Percentiles rank a stretch among this genome's conserved stretches.
phyloP scores from a whole-genome alignment of 1,140 invertebrate species.

The Caenorhabditis tropicalis region DNA sequence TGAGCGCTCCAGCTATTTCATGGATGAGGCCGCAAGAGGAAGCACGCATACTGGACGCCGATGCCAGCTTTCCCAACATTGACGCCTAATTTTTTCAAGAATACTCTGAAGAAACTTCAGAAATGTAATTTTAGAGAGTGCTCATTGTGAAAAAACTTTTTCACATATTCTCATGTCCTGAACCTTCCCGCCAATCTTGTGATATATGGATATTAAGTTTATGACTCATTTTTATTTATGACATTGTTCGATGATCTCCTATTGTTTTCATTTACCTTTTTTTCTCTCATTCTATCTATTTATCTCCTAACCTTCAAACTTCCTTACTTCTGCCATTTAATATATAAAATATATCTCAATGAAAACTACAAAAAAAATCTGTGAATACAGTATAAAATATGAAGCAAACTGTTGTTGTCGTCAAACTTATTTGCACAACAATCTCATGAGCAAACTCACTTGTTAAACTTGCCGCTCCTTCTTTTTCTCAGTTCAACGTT shows the following conservation, averaged over 20 bases:
- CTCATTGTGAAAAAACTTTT: neutral
- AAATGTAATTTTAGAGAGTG: neutral
- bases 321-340: too few relatives aligned
- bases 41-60: conserved; percentile 19
- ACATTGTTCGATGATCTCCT: neutral
- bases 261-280: neutral
- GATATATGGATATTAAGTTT: conserved; percentile 4
- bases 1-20: conserved; percentile 44
- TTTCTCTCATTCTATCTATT: neutral
- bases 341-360: too few relatives aligned
- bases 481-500: neutral
- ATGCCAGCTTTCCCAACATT: conserved; percentile 3
- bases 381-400: neutral
- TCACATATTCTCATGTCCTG: neutral
- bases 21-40: conserved; percentile 48
- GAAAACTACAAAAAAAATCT: too few relatives aligned
- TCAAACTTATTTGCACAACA: conserved; percentile 10
- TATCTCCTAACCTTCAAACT: neutral
- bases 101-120: neutral
- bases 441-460: neutral
- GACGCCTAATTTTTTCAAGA: neutral
- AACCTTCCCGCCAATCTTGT: neutral
- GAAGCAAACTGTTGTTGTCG: conserved; percentile 3
- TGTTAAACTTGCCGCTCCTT: neutral
- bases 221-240: neutral